These are phyloP conservation scores for Anolis sagrei DNA, from an alignment of 2,113 vertebrate species.

Conservation along the genomic window DNA sequence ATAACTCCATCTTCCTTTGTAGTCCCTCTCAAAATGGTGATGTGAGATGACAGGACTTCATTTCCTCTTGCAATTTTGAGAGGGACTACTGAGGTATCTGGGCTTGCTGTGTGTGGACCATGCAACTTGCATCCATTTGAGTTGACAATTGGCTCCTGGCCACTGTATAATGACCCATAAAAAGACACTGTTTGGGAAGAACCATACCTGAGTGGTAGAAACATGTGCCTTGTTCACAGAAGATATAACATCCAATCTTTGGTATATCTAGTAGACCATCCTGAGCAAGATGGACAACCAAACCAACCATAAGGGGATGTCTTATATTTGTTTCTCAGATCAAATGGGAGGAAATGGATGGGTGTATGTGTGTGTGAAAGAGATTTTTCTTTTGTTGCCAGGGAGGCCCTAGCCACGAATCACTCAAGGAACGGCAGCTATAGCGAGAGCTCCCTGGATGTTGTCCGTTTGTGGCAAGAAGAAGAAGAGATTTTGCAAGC, in stretches of 20 bases:
- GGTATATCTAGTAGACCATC: not conserved
- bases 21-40: too few relatives aligned
- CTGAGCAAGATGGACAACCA: not conserved
- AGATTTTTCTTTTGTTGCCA: slow-evolving; percentile 52
- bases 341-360: not conserved
- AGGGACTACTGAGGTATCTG: too few relatives aligned
- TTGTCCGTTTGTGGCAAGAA: slow-evolving; percentile 81
- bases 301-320: not conserved
- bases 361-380: not conserved
- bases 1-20: too few relatives aligned
- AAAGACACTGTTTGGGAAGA: not conserved
- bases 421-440: slow-evolving; percentile 86
- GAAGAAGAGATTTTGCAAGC: slow-evolving; percentile 84
- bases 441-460: slow-evolving; percentile 76
- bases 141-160: too few relatives aligned
- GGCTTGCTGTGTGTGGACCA: too few relatives aligned
- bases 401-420: slow-evolving; percentile 79
- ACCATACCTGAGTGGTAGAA: not conserved
- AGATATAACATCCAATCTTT: not conserved
- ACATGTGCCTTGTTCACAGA: not conserved
- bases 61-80: too few relatives aligned
- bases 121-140: too few relatives aligned
- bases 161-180: too few relatives aligned
- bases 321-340: not conserved
- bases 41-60: too few relatives aligned